Base-by-base conservation (phyloP, 2,888 invertebrate genomes). In the Drosophila algonquin region DNA sequence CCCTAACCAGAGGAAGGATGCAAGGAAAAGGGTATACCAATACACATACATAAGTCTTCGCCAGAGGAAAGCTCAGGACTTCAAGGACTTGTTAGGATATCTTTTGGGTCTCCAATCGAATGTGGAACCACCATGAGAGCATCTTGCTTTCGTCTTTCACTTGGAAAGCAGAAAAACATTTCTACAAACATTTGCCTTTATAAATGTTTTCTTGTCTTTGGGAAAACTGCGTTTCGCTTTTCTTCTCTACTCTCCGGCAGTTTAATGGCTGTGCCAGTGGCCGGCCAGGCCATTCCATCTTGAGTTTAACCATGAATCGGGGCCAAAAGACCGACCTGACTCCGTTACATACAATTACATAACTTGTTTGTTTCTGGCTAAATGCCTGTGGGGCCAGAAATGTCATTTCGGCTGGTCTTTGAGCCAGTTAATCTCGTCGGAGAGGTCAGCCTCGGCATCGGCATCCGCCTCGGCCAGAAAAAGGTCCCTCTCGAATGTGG, bases 361-460 rank as follows among this genome's bases (percentile, higher is more conserved):
- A 86, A 80, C 81, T 77, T 56, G 83, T 78, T 85, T 73, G 83
- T 78, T 85, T 73, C 44, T 65, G 61, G 55, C 70, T 69, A 67
- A 74, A 68, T 55, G 65, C 21, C 40, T 14, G n/a, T 7, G 40
- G 40, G 40, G 9, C 40, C 47, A 24, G 83, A 85, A 65, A 70
- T 77, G 80, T 70, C 84, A 76, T 65, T 46, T 68, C 12, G 46
- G 51, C 16, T 16, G 51, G 12, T 60, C 50, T 67, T 55, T 55
- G 18, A 32, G 46, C 10, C 53, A 50, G 44, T 57, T 50, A 54
- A 57, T 63, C 57, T 63, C 54, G 46, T 45, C 57, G 32, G 70
- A 40, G 63, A 51, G 71, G 71, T 72, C 71, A 72, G 45, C 21
- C 8, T 27, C 44, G 6, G 45, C 30, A 30, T 30, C 30, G 8